Conservation (phyloP, 1,140 invertebrate species). For the Listronotus oregonensis region DNA sequence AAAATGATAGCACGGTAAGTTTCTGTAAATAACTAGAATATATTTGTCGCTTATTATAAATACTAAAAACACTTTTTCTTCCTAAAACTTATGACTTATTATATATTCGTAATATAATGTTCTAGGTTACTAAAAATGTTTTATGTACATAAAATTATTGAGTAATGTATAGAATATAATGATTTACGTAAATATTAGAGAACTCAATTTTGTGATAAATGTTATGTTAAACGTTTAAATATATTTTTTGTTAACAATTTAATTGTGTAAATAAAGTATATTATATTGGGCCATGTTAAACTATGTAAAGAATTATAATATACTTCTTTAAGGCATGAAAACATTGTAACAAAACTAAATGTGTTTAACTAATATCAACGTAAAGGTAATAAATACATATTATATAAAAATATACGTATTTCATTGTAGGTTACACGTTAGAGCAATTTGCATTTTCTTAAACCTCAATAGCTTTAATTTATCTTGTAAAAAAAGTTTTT, state of each 20-base stretch:
- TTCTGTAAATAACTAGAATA: slow-evolving; percentile 46
- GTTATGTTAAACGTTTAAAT: slow-evolving; percentile 16
- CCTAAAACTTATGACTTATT: slow-evolving; percentile 56
- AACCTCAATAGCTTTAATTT: too few relatives aligned
- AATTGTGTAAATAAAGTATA: slow-evolving; percentile 8
- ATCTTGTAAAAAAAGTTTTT: too few relatives aligned
- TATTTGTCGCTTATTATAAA: slow-evolving; percentile 57
- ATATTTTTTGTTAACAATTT: slow-evolving; percentile 8
- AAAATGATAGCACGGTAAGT: slow-evolving; percentile 13
- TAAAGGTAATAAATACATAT: slow-evolving; percentile 58
- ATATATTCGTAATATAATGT: background rate
- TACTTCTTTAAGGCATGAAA: slow-evolving; percentile 3
- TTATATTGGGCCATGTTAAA: background rate
- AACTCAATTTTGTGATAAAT: slow-evolving; percentile 36
- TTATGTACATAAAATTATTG: background rate
- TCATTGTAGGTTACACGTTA: too few relatives aligned
- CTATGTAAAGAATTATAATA: background rate
- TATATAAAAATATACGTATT: too few relatives aligned
- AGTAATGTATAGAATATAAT: slow-evolving; percentile 4
- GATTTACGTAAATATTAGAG: slow-evolving; percentile 15
- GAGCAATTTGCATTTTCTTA: too few relatives aligned
- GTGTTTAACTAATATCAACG: slow-evolving; percentile 63
- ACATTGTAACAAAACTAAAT: slow-evolving; percentile 53
- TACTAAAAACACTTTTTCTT: slow-evolving; percentile 55
- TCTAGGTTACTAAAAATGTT: background rate